These are phyloP conservation scores for Tuta absoluta DNA, from an alignment of 2,888 invertebrate species.

Conservation along the genomic window DNA sequence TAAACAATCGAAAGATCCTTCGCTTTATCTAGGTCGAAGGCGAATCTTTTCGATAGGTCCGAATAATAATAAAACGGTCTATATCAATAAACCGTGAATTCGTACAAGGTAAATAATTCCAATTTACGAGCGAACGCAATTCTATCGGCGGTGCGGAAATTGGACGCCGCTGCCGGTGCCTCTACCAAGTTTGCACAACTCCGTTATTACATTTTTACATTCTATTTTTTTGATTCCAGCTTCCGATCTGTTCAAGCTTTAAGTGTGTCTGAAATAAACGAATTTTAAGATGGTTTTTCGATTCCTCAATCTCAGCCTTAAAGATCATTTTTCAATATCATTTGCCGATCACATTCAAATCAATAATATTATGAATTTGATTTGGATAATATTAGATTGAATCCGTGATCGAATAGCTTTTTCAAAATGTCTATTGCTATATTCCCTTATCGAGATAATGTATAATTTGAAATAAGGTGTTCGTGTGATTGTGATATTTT, in stretches of 20 bases:
- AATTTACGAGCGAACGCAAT: conserved; percentile 45
- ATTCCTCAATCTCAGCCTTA: background rate
- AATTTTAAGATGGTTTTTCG: background rate
- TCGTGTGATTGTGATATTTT: conserved; percentile 36
- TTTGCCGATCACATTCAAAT: background rate
- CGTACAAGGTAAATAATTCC: conserved; percentile 45
- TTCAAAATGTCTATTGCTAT: background rate
- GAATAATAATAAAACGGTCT: conserved; percentile 39
- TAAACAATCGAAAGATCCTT: conserved; percentile 1
- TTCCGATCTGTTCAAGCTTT: conserved; percentile 12
- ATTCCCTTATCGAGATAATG: background rate
- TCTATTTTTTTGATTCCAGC: conserved; percentile 10
- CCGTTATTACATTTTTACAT: conserved; percentile 25
- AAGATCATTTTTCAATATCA: background rate
- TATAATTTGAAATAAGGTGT: background rate
- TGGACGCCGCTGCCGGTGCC: conserved; percentile 35
- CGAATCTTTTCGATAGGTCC: conserved; percentile 21
- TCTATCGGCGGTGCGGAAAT: conserved; percentile 47
- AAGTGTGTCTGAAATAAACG: conserved; percentile 7
- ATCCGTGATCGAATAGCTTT: background rate
- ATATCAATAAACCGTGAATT: conserved; percentile 39
- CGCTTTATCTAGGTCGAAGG: conserved; percentile 17
- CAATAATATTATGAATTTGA: background rate
- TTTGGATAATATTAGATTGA: background rate
- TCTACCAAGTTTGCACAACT: conserved; percentile 19